Conservation (phyloP, 2,797 vertebrate genomes). For the Melanotaenia parkinsoni region DNA sequence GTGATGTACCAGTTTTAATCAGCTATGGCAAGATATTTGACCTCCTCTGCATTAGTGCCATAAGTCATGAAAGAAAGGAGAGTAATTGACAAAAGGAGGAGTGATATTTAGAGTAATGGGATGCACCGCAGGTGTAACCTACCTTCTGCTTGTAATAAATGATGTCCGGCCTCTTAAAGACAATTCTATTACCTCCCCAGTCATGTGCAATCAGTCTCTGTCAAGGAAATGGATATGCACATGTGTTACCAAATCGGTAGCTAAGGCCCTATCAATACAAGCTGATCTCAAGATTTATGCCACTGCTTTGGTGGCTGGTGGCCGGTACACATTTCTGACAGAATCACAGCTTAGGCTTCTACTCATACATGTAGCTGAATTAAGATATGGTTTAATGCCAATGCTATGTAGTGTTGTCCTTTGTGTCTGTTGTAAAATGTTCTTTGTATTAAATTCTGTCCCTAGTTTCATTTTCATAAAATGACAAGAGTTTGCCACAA, state of each 20-base stretch:
- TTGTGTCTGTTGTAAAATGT: slow-evolving; percentile 31
- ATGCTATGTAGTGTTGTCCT: slow-evolving; percentile 21
- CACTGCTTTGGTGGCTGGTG: slow-evolving; percentile 66
- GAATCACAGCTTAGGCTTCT: slow-evolving; percentile 60
- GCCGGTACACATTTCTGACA: slow-evolving; percentile 59
- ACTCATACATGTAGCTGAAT: slow-evolving; percentile 38
- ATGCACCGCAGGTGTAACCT: slow-evolving; percentile 73
- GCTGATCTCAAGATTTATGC: slow-evolving; percentile 83
- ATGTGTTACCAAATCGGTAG: slow-evolving; percentile 84
- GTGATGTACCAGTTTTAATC: slow-evolving; percentile 24
- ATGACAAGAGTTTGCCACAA: slow-evolving; percentile 38
- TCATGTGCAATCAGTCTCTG: slow-evolving; percentile 84
- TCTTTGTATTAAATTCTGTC: slow-evolving; percentile 30
- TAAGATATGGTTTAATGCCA: slow-evolving; percentile 42
- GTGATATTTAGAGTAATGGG: slow-evolving; percentile 78
- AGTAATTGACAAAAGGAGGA: slow-evolving; percentile 67
- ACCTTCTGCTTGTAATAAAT: slow-evolving; percentile 83
- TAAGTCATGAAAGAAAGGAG: slow-evolving; percentile 53
- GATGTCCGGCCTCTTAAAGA: slow-evolving; percentile 83
- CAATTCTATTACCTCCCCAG: slow-evolving; percentile 86
- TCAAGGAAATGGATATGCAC: slow-evolving; percentile 84
- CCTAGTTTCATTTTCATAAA: slow-evolving; percentile 35
- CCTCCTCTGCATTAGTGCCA: slow-evolving; percentile 28
- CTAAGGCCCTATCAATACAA: slow-evolving; percentile 82
- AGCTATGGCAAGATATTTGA: slow-evolving; percentile 24